Base-by-base conservation (phyloP, 1,140 invertebrate genomes). In the Leptoteleia sp. region DNA sequence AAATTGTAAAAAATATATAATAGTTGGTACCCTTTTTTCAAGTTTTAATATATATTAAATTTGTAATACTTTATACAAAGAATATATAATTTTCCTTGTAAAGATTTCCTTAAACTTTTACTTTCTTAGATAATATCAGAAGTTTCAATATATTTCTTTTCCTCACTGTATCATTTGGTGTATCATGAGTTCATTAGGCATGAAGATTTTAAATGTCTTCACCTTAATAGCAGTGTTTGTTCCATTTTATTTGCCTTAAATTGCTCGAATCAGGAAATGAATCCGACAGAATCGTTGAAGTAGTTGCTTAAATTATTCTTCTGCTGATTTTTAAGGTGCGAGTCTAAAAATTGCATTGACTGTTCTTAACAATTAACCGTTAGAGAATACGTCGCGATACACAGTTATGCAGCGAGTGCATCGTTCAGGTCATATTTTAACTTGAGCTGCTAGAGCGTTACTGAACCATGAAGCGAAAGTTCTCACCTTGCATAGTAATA, bases 381-480 rank as follows among this genome's bases (percentile, higher is more conserved):
- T 79, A 79, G 77, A 62, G 76, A 79, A 79, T 75, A 67, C 71
- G 77, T 79, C 71, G 77, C 71, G 59, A 42, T 76, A 75, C 71
- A 79, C 77, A 79, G 77, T 79, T 79, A 79, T 71, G 77, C 54
- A 64, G 29, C 16, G 71, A 76, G 77, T 76, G 65, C 76, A 75
- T 79, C 76, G 70, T 27, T 75, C 76, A 59, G 50, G 13, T 65
- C 62, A 79, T 79, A 79, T 75, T 75, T 73, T 65, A 73, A 68
- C 55, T 79, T 64, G 61, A 38, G 27, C 33, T 55, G 48, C 55
- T 19, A 40, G 70, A 79, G 50, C 57, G 70, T 79, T 70, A 71
- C 76, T 75, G 76, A 79, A 75, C 76, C 70, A 70, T 79, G 76
- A 79, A 79, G 77, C 77, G 76, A 79, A 79, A 79, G 76, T 79